Evolutionary conservation across 2,888 invertebrate species (phyloP), one percentile per base, ranked within the genome.

Genomic region (Syrphus vitripennis): DNA sequence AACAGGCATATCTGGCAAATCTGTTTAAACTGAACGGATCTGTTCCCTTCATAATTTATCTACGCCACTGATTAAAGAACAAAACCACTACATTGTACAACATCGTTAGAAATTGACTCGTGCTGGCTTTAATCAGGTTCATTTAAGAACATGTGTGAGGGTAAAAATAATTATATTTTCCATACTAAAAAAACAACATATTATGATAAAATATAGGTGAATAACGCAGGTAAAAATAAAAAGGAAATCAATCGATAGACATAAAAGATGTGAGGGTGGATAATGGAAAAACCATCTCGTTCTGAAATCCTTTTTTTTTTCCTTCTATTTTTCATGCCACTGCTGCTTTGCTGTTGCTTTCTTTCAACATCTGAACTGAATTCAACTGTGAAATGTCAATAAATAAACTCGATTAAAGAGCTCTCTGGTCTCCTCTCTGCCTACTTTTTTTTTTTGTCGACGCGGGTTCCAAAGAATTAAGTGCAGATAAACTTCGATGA

Each of bases 341-440:
- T 6, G n/a, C 2, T 16, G 55, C 21, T 48, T 3, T 55, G 42
- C 31, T 67, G 31, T 45, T 29, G 48, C 12, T 37, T 61, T 26
- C 21, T 26, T 59, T 48, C 37, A 59, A 37, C 53, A 26, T 37
- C 57, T 55, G 40, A 61, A 53, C 59, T 75, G 48, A 70, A 75
- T 81, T 81, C 81, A 76, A 55, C 81, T 81, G 81, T 70, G 37
- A 81, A 81, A 76, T 75, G 75, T 81, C 75, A 81, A 81, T 81
- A 81, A 81, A 81, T 76, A 81, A 37, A 59, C 10, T 55, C 21
- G 3, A 70, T 29, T 75, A 69, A 42, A 75, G 34, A 63, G 34
- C 7, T 63, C 12, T 31, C 31, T 34, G 10, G 7, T 3, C 9
- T 21, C 21, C 3, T 7, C 14, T 16, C 10, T 24, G 16, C 14